Evolutionary conservation across 2,113 vertebrate genomes (phyloP).

Genomic region (Serinus canaria): DNA sequence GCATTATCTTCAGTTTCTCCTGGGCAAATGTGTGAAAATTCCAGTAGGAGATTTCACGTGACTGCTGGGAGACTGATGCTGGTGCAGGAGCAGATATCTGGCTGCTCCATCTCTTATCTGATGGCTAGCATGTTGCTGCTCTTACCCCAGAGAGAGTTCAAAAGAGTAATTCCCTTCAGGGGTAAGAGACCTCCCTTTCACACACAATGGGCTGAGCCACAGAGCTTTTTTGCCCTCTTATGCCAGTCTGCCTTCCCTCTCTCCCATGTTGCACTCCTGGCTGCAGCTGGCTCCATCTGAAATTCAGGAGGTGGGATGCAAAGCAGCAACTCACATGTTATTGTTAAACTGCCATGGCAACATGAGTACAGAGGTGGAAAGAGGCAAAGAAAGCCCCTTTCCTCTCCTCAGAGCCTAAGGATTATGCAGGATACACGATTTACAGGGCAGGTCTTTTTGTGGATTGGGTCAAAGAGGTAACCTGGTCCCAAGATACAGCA

Average conservation of each 20-base stretch:
- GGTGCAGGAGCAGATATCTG: neutral
- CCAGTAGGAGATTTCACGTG: neutral
- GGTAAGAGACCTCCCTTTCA: neutral
- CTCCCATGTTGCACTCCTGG: fast-evolving
- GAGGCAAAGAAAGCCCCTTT: neutral
- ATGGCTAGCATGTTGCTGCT: neutral
- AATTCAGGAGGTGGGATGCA: neutral
- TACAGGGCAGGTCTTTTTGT: neutral
- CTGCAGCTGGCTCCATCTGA: fast-evolving
- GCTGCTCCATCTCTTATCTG: neutral
- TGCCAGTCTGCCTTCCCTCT: neutral
- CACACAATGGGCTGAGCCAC: neutral
- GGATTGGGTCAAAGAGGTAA: neutral
- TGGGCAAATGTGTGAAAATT: neutral
- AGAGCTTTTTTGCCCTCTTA: neutral
- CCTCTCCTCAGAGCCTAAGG: neutral
- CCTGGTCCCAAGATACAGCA: neutral
- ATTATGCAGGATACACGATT: neutral
- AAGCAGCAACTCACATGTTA: neutral
- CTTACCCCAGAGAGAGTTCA: neutral
- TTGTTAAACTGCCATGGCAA: neutral
- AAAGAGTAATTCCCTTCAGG: neutral
- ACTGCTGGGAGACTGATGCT: neutral
- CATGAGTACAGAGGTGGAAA: neutral
- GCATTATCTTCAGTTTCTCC: neutral